Percentiles rank a stretch among this genome's conserved stretches.
phyloP scores from a whole-genome alignment of 2,888 invertebrate genomes.

The Pristionchus exspectatus region DNA sequence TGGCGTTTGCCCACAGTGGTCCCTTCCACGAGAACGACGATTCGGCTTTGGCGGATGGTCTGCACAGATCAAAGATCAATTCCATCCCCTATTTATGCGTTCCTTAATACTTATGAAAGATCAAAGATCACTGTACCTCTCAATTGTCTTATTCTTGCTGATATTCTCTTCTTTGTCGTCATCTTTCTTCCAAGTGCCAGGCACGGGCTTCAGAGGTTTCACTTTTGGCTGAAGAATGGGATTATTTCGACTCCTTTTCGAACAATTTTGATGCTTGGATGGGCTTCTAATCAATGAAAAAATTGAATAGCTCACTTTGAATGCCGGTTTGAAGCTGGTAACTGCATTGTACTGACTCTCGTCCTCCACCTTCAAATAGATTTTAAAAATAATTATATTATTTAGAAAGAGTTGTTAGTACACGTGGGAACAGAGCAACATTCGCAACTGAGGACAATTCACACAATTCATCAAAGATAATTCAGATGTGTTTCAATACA shows the following conservation, averaged over 20 bases:
- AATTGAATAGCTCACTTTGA: not conserved
- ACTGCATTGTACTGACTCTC: slow-evolving; percentile 54
- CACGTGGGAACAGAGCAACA: not conserved
- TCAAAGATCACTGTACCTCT: slow-evolving; percentile 59
- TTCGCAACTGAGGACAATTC: not conserved
- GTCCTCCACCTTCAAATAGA: slow-evolving; percentile 33
- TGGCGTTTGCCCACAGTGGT: not conserved
- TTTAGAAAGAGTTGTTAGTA: not conserved
- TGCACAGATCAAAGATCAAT: slow-evolving; percentile 22
- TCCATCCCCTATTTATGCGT: no score
- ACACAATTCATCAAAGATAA: not conserved
- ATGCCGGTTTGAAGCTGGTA: slow-evolving; percentile 39
- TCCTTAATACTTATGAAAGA: no score
- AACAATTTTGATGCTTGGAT: no score
- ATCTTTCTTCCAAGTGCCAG: slow-evolving; percentile 69
- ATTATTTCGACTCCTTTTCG: not conserved
- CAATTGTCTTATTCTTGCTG: slow-evolving; percentile 69
- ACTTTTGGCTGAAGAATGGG: not conserved
- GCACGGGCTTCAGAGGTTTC: slow-evolving; percentile 63
- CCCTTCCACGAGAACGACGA: not conserved
- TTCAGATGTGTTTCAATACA: not conserved
- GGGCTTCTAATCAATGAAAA: not conserved
- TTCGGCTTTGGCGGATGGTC: not conserved
- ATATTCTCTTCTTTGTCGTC: slow-evolving; percentile 68
- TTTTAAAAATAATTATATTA: not conserved